A percentile compares a stretch with the other conserved stretches of the same genome.
Evolutionary conservation across 2,888 invertebrate species (phyloP).

Genomic region (Tupiocoris notatus): DNA sequence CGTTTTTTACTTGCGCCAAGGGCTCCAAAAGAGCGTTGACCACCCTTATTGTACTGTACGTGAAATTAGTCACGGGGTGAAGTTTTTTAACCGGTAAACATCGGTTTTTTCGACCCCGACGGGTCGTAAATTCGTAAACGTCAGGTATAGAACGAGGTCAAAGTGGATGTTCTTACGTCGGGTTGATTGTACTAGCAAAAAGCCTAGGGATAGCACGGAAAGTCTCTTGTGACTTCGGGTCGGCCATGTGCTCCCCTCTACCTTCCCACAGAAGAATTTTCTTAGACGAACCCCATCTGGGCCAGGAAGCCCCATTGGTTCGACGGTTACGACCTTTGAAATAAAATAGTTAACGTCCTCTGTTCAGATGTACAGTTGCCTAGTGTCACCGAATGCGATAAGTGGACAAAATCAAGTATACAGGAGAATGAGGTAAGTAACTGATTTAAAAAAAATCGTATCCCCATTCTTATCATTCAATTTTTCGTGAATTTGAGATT

Average conservation of each 20-base stretch:
- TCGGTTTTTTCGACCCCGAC: not conserved
- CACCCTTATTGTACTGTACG: not conserved
- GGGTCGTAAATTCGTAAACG: not conserved
- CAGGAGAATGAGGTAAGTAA: too few species aligned
- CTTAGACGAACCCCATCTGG: not conserved
- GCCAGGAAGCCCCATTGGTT: constrained; percentile 3
- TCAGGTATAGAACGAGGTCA: not conserved
- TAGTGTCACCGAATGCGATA: too few species aligned
- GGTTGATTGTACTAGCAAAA: not conserved
- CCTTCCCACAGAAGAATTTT: too few species aligned
- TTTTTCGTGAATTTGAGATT: too few species aligned
- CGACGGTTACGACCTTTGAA: constrained; percentile 11
- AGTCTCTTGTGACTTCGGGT: not conserved
- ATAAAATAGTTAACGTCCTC: too few species aligned
- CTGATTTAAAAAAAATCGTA: too few species aligned
- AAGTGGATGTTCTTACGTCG: not conserved
- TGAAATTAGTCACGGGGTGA: not conserved
- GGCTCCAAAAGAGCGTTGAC: not conserved
- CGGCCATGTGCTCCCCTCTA: not conserved
- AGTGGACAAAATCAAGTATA: too few species aligned
- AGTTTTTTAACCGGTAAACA: not conserved
- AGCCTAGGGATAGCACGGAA: too few species aligned
- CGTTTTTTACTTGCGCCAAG: too few species aligned
- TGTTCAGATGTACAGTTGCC: too few species aligned
- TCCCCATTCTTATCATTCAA: too few species aligned